Evolutionary conservation across 2,888 invertebrate species (phyloP).

Genomic region (Chirona hameri): DNA sequence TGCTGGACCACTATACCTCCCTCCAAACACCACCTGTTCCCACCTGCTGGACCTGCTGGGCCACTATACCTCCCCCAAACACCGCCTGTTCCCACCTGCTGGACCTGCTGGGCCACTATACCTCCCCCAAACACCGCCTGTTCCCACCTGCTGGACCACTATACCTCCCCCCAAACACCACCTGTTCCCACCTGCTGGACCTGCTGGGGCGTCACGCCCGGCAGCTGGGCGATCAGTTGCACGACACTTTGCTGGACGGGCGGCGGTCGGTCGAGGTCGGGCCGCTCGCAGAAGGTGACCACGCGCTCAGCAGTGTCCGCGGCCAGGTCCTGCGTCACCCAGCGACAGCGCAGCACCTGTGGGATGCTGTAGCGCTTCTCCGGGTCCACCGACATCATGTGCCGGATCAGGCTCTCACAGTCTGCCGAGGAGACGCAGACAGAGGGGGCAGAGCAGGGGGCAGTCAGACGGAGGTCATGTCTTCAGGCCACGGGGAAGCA

Average conservation of each 20-base stretch:
- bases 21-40: too few species aligned
- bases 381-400: conserved; percentile 93
- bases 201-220: conserved; percentile 48
- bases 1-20: too few species aligned
- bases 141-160: too few species aligned
- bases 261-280: conserved; percentile 26
- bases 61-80: too few species aligned
- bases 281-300: conserved; percentile 29
- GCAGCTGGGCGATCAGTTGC: conserved; percentile 63
- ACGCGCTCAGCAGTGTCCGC: conserved; percentile 27
- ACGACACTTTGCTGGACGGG: conserved; percentile 53
- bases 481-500: conserved; percentile 5
- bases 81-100: too few species aligned
- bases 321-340: conserved; percentile 59
- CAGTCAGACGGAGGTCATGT: not conserved
- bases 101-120: too few species aligned
- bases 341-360: conserved; percentile 87
- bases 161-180: too few species aligned
- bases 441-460: not conserved
- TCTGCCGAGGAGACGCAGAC: conserved; percentile 59
- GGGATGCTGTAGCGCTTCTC: conserved; percentile 82
- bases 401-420: conserved; percentile 89
- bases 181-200: conserved; percentile 43
- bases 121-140: too few species aligned
- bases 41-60: too few species aligned